phyloP scores from a whole-genome alignment of 1,140 invertebrate species.

The Rhizoglyphus robini region DNA sequence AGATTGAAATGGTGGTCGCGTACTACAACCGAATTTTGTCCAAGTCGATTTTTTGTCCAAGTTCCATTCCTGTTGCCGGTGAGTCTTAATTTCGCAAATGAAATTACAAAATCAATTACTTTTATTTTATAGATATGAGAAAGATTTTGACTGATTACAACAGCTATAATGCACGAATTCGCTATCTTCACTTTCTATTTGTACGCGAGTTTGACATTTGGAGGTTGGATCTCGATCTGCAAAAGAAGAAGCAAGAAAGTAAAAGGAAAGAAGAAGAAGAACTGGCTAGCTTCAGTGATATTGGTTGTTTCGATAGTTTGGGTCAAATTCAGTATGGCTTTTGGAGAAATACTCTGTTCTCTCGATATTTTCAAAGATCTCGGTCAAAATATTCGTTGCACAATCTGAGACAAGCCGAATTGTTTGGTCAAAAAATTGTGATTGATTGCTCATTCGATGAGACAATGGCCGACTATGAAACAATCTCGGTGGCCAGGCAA shows the following conservation, averaged over 20 bases:
- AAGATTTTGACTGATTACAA: background rate
- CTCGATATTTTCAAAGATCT: background rate
- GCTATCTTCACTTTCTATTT: conserved; percentile 13
- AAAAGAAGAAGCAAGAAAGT: background rate
- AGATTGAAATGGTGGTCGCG: background rate
- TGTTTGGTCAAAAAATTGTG: conserved; percentile 8
- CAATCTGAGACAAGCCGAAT: background rate
- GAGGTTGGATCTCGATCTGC: background rate
- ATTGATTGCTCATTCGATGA: conserved; percentile 14
- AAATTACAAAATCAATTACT: background rate
- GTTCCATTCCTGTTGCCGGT: background rate
- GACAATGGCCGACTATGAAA: conserved; percentile 12
- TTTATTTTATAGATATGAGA: conserved; percentile 3
- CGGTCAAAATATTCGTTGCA: background rate
- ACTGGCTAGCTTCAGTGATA: background rate
- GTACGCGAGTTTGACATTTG: conserved; percentile 13
- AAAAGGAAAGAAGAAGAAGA: background rate
- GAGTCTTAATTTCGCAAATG: background rate
- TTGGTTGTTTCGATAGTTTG: conserved; percentile 5
- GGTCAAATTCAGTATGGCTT: conserved; percentile 12
- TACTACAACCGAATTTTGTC: conserved; percentile 4
- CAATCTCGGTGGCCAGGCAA: background rate
- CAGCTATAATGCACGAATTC: background rate
- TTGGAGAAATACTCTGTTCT: conserved; percentile 9
- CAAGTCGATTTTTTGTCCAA: background rate